These are phyloP conservation scores for Yponomeuta cagnagella DNA, from an alignment of 2,888 invertebrate species.

Conservation along the genomic window DNA sequence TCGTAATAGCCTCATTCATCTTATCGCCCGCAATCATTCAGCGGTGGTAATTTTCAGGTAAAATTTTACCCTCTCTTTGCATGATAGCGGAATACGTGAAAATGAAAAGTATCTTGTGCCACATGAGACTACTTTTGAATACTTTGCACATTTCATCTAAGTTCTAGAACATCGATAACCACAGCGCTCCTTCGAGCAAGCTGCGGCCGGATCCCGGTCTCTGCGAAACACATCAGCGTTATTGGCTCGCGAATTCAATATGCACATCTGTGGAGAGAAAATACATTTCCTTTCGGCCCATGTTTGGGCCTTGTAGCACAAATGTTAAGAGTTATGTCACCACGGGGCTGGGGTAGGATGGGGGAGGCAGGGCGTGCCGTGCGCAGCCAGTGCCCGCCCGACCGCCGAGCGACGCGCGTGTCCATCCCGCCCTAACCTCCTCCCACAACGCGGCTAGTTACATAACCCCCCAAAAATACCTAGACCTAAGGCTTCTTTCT, in stretches of 20 bases:
- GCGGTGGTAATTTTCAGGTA: no score
- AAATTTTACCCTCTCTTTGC: no score
- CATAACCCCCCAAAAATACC: slow-evolving; percentile 55
- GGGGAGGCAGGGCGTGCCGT: slow-evolving; percentile 28
- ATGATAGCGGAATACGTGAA: no score
- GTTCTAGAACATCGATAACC: background rate
- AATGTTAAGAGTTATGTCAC: slow-evolving; percentile 22
- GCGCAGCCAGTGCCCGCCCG: slow-evolving; percentile 62
- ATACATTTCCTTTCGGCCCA: slow-evolving; percentile 4
- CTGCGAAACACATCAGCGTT: background rate
- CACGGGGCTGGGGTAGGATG: slow-evolving; percentile 25
- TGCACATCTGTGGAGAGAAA: background rate
- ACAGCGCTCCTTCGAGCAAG: background rate
- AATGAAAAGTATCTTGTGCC: no score
- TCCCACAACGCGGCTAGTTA: slow-evolving; percentile 62
- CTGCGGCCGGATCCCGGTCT: background rate
- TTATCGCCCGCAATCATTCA: no score
- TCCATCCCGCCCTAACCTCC: slow-evolving; percentile 55
- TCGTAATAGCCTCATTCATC: background rate
- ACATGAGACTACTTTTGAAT: no score
- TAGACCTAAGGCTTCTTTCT: slow-evolving; percentile 72
- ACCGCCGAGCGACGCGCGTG: slow-evolving; percentile 54
- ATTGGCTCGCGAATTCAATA: slow-evolving; percentile 9
- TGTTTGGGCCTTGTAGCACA: slow-evolving; percentile 10
- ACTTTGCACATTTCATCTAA: background rate